Evolutionary conservation across 2,888 invertebrate species (phyloP), one percentile per base, ranked within the genome.

Genomic region (Drosophila birchii): DNA sequence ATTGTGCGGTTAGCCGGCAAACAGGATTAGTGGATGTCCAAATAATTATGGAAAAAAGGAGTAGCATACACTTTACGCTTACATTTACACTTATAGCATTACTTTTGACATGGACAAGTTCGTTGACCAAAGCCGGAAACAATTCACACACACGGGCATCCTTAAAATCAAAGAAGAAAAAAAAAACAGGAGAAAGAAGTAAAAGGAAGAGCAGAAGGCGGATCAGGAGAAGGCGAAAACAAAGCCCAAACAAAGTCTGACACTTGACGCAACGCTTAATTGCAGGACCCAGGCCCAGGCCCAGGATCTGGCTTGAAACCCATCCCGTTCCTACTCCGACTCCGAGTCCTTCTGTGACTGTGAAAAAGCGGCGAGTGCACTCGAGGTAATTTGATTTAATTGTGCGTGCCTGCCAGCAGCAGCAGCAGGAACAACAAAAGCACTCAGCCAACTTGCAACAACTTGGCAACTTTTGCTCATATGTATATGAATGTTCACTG

Each of bases 381-480:
- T 86, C 78, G 76, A 85, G 89, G 88, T 86, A 89, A 86, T 87
- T 86, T 89, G 89, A 86, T 86, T 89, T 89, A 89, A 86, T 86
- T 86, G 89, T 87, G 82, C 86, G 82, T 87, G 86, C 73, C 75
- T 58, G 57, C 53, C 47, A 34, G 47, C 41, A 32, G 26, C 29
- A 51, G 20, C 41, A 36, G 23, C 29, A 51, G 26, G 18, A 67
- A 23, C 39, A 71, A 41, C 66, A 69, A 58, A 57, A 67, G 41
- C 64, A 54, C 53, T 59, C 49, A 51, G 36, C 54, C 38, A 45
- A 62, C 62, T 55, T 51, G 49, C 41, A 47, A 47, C 20, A 55
- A 60, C 60, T 47, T 61, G 59, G 62, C 47, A 53, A 57, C 45
- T 68, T 53, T 66, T 47, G 38, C 55, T 43, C 73, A 71, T 71